Evolutionary conservation across 2,888 invertebrate species (phyloP).

Genomic region (Noctua pronuba): DNA sequence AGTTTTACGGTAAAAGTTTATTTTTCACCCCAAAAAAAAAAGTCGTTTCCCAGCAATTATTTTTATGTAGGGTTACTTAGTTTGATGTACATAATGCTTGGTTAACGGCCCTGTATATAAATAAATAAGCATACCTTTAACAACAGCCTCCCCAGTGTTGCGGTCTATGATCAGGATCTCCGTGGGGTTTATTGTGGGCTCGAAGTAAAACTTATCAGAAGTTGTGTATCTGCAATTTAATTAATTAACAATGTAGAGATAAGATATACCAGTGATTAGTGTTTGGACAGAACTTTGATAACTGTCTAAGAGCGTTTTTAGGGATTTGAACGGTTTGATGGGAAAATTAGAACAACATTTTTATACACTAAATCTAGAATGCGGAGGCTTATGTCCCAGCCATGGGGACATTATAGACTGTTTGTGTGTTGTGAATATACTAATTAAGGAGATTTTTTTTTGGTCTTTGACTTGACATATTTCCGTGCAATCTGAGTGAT

Average conservation of each 20-base stretch:
- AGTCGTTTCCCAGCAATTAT: no score
- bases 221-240: constrained; percentile 93
- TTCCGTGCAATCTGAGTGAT: no score
- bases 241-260: neutral
- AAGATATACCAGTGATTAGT: neutral
- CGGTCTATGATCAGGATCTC: constrained; percentile 96
- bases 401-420: neutral
- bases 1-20: no score
- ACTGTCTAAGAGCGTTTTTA: neutral
- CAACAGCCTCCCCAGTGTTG: constrained; percentile 93
- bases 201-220: constrained; percentile 97
- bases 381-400: neutral
- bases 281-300: constrained; percentile 5
- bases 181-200: constrained; percentile 93
- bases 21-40: no score
- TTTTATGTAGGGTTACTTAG: no score
- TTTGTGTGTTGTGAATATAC: neutral
- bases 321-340: neutral
- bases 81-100: no score
- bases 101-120: neutral
- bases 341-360: neutral
- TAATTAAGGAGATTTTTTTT: no score
- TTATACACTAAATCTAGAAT: neutral
- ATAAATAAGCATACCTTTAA: constrained; percentile 89
- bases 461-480: no score